Evolutionary conservation across 2,797 vertebrate species (phyloP).

Genomic region (Karalla daura): DNA sequence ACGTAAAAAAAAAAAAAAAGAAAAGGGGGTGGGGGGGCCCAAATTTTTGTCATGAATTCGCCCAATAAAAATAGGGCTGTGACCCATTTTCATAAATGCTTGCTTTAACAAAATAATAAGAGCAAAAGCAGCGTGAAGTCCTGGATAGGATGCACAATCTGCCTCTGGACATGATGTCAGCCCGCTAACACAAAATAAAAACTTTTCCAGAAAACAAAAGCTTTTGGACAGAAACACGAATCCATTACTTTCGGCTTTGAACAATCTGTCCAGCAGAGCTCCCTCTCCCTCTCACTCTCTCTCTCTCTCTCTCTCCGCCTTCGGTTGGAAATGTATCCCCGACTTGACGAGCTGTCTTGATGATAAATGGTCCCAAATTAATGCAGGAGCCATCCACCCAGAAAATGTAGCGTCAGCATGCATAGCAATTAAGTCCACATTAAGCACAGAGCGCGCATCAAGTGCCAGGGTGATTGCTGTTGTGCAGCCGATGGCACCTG

Average conservation of each 20-base stretch:
- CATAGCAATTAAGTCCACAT: conserved; percentile 65
- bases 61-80: conserved; percentile 36
- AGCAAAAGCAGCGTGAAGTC: conserved; percentile 20
- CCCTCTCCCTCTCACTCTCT: no score
- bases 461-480: conserved; percentile 43
- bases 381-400: conserved; percentile 66
- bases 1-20: no score
- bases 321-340: conserved; percentile 54
- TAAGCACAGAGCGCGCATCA: conserved; percentile 43
- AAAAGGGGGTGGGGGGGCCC: no score
- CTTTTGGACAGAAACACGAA: conserved; percentile 50
- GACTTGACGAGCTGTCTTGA: conserved; percentile 66
- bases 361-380: conserved; percentile 80
- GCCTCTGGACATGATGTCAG: conserved; percentile 41
- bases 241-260: conserved; percentile 44
- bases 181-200: conserved; percentile 21
- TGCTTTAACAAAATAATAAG: conserved; percentile 44
- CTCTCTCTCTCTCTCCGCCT: no score
- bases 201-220: conserved; percentile 35
- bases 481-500: conserved; percentile 57
- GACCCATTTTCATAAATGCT: conserved; percentile 42
- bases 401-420: conserved; percentile 48
- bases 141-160: conserved; percentile 25
- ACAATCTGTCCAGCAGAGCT: conserved; percentile 38
- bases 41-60: conserved; percentile 34